Conservation (phyloP, 2,797 vertebrate genomes). For the Champsocephalus esox region DNA sequence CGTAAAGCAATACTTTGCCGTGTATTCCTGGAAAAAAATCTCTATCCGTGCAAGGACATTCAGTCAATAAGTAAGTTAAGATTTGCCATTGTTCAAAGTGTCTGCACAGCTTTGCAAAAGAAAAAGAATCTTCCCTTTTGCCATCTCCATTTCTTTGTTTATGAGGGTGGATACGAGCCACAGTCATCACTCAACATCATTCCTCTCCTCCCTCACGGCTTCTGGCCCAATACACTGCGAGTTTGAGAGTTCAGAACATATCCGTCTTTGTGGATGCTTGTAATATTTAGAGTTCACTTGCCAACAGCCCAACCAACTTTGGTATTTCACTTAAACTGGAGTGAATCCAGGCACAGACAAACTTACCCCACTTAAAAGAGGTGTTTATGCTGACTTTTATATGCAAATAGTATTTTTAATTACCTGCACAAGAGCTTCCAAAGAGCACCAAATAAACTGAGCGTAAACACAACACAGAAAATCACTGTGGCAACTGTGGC, state of each 20-base stretch:
- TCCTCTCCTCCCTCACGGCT: constrained; percentile 55
- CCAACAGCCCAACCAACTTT: constrained; percentile 30
- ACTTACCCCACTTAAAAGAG: constrained; percentile 34
- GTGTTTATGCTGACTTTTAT: constrained; percentile 68
- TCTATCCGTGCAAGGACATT: constrained; percentile 49
- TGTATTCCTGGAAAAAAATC: constrained; percentile 37
- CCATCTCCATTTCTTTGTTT: constrained; percentile 58
- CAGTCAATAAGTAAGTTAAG: constrained; percentile 44
- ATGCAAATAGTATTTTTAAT: constrained; percentile 45
- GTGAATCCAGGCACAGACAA: constrained; percentile 37
- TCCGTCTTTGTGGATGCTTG: constrained; percentile 51
- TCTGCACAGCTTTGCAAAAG: constrained; percentile 55
- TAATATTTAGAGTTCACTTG: constrained; percentile 53
- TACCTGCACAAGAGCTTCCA: constrained; percentile 13
- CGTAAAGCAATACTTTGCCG: constrained; percentile 4
- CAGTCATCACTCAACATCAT: constrained; percentile 54
- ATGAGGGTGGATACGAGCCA: constrained; percentile 56
- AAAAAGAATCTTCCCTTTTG: constrained; percentile 49
- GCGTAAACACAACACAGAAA: constrained; percentile 64
- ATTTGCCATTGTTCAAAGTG: constrained; percentile 58
- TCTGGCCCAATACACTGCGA: constrained; percentile 39
- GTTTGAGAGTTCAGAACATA: constrained; percentile 33
- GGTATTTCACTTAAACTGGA: constrained; percentile 33
- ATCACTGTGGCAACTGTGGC: constrained; percentile 61
- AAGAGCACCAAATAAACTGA: constrained; percentile 33